Evolutionary conservation across 2,888 invertebrate species (phyloP), one percentile per base, ranked within the genome.

Genomic region (Pollenia griseotomentosa): DNA sequence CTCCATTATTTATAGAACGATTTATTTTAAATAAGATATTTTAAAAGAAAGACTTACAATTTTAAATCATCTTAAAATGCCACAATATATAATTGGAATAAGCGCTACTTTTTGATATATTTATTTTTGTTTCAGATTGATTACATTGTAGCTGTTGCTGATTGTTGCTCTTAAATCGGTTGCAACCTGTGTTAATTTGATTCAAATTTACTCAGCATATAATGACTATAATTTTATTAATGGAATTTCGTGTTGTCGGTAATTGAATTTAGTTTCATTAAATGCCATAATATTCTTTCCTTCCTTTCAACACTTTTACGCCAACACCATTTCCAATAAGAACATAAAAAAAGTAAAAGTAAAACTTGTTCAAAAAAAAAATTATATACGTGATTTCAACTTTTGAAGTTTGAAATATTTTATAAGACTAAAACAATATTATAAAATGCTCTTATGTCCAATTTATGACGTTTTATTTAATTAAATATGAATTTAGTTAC

Each of bases 201-300:
- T 74, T 86, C 79, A 73, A 83, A 86, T 86, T 86, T 83, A 83
- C 83, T 71, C 79, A 70, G 55, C 53, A 48, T 66, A 90, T 91
- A 91, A 92, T 92, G 91, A 91, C 91, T 91, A 92, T 91, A 92
- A 91, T 91, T 91, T 91, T 89, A 90, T 90, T 91, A 91, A 91
- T 91, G 91, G 91, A 91, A 92, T 92, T 92, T 91, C 92, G 92
- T 92, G 92, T 93, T 93, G 91, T 92, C 91, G 88, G 92, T 93
- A 93, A 93, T 93, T 93, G 92, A 93, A 93, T 93, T 93, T 93
- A 92, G 92, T 92, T 93, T 92, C 92, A 93, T 92, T 92, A 92
- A 92, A 91, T 89, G 89, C 84, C 66, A 51, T 65, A 79, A 65
- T 71, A 74, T 46, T 82, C 40, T 68, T 61, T 57, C 19, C 63